Conservation (phyloP, 2,888 invertebrate genomes). For the Trissolcus brochymenae region DNA sequence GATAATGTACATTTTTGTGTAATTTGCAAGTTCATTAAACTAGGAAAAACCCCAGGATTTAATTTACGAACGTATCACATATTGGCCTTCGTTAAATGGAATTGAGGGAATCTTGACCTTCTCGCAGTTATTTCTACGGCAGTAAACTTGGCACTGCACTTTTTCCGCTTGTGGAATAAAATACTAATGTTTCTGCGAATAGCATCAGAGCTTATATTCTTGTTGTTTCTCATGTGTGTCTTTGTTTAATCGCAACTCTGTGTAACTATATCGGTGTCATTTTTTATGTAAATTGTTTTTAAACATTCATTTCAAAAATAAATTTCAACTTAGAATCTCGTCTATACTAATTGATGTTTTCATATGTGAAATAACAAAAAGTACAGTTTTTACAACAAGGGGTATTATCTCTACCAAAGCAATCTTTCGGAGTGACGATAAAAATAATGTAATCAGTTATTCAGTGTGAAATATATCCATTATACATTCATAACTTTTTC, state of each 20-base stretch:
- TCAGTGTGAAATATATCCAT: too few relatives aligned
- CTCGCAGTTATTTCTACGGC: slow-evolving; percentile 37
- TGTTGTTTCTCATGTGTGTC: slow-evolving; percentile 14
- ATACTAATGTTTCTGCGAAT: slow-evolving; percentile 36
- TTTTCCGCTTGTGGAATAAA: too few relatives aligned
- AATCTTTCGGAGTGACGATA: too few relatives aligned
- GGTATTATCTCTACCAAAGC: too few relatives aligned
- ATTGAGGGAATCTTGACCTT: slow-evolving; percentile 48
- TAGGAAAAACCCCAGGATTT: not conserved
- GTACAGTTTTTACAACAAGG: too few relatives aligned
- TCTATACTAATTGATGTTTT: not conserved
- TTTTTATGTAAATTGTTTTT: slow-evolving; percentile 2
- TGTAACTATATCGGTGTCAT: slow-evolving; percentile 6
- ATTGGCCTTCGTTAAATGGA: slow-evolving; percentile 19
- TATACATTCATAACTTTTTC: too few relatives aligned
- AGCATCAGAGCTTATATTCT: slow-evolving; percentile 32
- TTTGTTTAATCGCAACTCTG: slow-evolving; percentile 19
- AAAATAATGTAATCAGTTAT: too few relatives aligned
- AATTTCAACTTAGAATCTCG: not conserved
- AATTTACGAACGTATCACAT: slow-evolving; percentile 17
- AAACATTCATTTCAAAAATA: not conserved
- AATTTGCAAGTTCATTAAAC: not conserved
- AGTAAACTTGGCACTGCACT: slow-evolving; percentile 26
- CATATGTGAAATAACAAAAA: slow-evolving; percentile 13
- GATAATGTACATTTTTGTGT: not conserved